phyloP scores from a whole-genome alignment of 2,113 vertebrate genomes.

The Colossoma macropomum region DNA sequence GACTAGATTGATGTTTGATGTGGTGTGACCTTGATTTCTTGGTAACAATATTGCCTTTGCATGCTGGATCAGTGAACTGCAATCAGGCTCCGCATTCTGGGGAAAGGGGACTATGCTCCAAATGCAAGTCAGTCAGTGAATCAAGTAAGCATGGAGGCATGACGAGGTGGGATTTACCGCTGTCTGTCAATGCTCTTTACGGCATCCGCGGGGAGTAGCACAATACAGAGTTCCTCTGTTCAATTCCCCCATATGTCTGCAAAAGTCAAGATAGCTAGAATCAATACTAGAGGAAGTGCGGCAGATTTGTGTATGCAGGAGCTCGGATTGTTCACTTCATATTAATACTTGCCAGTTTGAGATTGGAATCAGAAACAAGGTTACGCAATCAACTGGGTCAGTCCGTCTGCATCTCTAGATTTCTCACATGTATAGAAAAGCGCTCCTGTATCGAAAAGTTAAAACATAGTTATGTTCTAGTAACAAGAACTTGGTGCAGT shows the following conservation, averaged over 20 bases:
- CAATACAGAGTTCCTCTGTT: not conserved
- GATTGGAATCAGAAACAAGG: not conserved
- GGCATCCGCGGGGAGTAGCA: not conserved
- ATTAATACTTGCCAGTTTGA: constrained; percentile 12
- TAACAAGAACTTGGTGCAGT: not conserved
- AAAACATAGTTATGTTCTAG: not conserved
- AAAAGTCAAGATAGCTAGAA: not conserved
- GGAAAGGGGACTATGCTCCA: constrained; percentile 1
- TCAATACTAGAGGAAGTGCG: not conserved
- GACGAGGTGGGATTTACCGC: not conserved
- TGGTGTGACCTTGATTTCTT: not conserved
- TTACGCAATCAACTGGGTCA: not conserved
- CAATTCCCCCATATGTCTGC: not conserved
- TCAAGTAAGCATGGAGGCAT: constrained; percentile 24
- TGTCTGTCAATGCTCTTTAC: constrained; percentile 4
- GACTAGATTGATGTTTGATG: not conserved
- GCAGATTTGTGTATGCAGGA: not conserved
- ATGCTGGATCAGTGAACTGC: constrained; percentile 14
- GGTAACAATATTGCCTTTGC: not conserved
- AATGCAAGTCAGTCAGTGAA: constrained; percentile 28
- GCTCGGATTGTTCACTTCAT: not conserved
- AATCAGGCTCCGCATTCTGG: not conserved
- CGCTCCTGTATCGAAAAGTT: not conserved
- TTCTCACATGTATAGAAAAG: not conserved
- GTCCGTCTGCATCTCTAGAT: not conserved